Percentiles rank a stretch among this genome's conserved stretches.
phyloP scores from a whole-genome alignment of 2,797 vertebrate species.

The Microctenopoma steveboyesi region DNA sequence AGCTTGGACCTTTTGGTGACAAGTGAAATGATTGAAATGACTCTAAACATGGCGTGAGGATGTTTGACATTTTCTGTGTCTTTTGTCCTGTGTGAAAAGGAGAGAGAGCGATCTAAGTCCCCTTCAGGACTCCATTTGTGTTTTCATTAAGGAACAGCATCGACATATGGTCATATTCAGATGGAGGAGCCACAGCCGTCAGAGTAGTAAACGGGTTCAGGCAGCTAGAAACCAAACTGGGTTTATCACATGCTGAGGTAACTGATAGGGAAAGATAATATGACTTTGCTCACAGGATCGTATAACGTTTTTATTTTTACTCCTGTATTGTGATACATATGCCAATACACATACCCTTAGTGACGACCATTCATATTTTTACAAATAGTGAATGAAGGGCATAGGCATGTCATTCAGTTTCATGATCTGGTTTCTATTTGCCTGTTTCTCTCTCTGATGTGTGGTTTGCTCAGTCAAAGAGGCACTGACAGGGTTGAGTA shows the following conservation, averaged over 20 bases:
- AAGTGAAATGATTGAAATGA: slow-evolving; percentile 42
- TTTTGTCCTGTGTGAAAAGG: slow-evolving; percentile 1
- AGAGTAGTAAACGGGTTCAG: slow-evolving; percentile 2
- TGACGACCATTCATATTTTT: neutral
- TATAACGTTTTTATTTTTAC: too few species aligned
- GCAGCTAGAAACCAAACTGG: slow-evolving; percentile 13
- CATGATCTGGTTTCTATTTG: slow-evolving; percentile 11
- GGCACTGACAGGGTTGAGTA: slow-evolving; percentile 24
- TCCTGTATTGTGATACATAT: too few species aligned
- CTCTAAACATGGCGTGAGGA: slow-evolving; percentile 39
- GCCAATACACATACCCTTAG: too few species aligned
- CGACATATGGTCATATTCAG: neutral
- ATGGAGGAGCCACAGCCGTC: slow-evolving; percentile 26
- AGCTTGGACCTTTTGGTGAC: slow-evolving; percentile 34
- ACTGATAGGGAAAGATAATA: too few species aligned
- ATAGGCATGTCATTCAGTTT: neutral
- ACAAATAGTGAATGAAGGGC: neutral
- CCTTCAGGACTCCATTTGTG: slow-evolving; percentile 1
- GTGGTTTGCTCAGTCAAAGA: slow-evolving; percentile 22
- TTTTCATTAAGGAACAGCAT: slow-evolving; percentile 41
- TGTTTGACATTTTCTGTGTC: slow-evolving; percentile 14
- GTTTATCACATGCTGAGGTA: neutral
- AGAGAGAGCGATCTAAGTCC: neutral
- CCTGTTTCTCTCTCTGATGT: slow-evolving; percentile 20
- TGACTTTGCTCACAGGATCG: too few species aligned